Evolutionary conservation across 2,113 vertebrate species (phyloP).

Genomic region (Ceyx cyanopectus): DNA sequence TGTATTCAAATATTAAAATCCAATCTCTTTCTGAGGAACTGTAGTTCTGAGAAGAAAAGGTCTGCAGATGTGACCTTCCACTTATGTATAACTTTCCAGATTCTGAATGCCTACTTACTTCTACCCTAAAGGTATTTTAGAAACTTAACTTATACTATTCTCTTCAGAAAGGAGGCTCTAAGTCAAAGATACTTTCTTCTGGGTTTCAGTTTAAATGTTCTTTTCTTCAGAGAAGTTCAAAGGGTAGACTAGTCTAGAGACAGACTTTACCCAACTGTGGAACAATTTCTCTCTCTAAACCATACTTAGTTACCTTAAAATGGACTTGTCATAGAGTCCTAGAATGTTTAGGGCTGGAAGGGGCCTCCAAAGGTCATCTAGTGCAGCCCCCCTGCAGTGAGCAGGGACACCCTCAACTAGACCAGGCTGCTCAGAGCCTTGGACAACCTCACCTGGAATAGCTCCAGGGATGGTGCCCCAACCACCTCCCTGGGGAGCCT

Average conservation of each 20-base stretch:
- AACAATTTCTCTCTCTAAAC: background rate
- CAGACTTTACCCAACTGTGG: background rate
- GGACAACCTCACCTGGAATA: too few species aligned
- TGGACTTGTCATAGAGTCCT: background rate
- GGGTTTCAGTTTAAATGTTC: constrained; percentile 25
- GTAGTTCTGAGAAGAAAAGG: background rate
- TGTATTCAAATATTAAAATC: background rate
- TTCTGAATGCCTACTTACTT: background rate
- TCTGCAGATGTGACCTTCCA: background rate
- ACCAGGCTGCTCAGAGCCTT: too few species aligned
- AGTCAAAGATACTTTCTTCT: background rate
- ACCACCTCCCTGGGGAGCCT: too few species aligned
- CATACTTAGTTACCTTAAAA: background rate
- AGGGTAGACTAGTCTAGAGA: background rate
- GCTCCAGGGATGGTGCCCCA: too few species aligned
- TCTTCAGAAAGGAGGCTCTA: constrained; percentile 30
- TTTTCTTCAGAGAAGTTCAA: constrained; percentile 30
- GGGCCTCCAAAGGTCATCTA: too few species aligned
- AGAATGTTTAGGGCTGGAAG: too few species aligned
- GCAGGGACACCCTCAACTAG: too few species aligned
- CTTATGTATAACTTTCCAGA: background rate
- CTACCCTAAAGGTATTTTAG: constrained; percentile 23
- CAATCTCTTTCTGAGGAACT: background rate
- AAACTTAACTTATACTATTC: constrained; percentile 13
- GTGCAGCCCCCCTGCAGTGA: too few species aligned